A percentile compares a stretch with the other conserved stretches of the same genome.
These are phyloP conservation scores for Siniperca chuatsi DNA, from an alignment of 2,113 vertebrate species.

Conservation along the genomic window DNA sequence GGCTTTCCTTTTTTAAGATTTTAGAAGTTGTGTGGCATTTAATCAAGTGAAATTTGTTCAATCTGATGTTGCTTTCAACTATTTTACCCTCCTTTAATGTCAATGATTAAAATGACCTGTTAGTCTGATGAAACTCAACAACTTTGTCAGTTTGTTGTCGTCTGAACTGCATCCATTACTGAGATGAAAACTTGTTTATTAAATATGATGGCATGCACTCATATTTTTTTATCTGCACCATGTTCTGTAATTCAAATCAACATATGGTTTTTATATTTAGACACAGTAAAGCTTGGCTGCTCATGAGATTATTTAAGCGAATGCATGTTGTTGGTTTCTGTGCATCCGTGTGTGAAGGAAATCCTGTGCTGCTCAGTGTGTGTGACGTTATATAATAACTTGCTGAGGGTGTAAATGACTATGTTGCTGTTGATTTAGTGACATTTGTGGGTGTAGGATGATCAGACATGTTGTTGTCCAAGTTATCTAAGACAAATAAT, in stretches of 20 bases:
- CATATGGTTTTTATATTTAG: slow-evolving; percentile 24
- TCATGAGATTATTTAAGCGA: background rate
- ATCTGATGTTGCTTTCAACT: too few species aligned
- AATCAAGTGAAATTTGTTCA: too few species aligned
- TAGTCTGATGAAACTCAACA: too few species aligned
- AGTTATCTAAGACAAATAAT: too few species aligned
- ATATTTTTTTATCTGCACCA: background rate
- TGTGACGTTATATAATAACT: background rate
- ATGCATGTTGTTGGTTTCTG: slow-evolving; percentile 16
- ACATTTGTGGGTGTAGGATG: too few species aligned
- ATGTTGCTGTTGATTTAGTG: too few species aligned
- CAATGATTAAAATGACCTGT: too few species aligned
- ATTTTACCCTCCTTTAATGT: too few species aligned
- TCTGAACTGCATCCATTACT: background rate
- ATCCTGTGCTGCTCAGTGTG: background rate
- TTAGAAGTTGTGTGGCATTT: too few species aligned
- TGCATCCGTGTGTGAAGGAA: slow-evolving; percentile 6
- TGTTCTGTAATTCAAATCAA: background rate
- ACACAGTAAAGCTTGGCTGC: background rate
- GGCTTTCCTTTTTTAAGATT: too few species aligned
- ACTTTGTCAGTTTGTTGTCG: background rate
- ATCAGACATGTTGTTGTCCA: too few species aligned
- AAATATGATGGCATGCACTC: background rate
- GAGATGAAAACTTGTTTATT: background rate
- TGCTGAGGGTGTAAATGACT: background rate